A percentile compares a stretch with the other conserved stretches of the same genome.
Evolutionary conservation across 2,888 invertebrate species (phyloP).

Genomic region (Tetranychus piercei): DNA sequence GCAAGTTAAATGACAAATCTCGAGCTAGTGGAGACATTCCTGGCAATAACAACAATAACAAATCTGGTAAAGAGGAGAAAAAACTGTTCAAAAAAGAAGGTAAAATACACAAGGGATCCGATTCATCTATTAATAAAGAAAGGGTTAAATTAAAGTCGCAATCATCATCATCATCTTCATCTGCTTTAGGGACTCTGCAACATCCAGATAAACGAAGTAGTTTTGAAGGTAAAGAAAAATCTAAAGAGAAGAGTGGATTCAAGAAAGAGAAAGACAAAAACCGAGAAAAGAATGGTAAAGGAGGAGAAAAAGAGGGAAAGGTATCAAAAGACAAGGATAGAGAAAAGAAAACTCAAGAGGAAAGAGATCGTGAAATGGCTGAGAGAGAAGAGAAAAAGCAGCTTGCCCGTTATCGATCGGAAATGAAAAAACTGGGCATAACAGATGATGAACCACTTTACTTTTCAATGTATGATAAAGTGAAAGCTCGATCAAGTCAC

Average conservation of each 20-base stretch:
- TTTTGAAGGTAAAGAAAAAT: conserved; percentile 22
- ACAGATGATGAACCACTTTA: conserved; percentile 56
- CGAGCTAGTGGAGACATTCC: background rate
- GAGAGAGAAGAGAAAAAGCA: background rate
- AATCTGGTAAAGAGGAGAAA: conserved; percentile 11
- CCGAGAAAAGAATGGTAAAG: conserved; percentile 15
- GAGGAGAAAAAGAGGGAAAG: conserved; percentile 26
- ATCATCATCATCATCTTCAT: conserved; percentile 2
- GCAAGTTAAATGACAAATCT: conserved; percentile 2
- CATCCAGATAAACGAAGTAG: conserved; percentile 22
- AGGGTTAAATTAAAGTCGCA: background rate
- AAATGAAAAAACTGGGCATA: conserved; percentile 24
- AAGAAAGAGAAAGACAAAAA: conserved; percentile 23
- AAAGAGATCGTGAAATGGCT: conserved; percentile 33
- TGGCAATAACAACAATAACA: background rate
- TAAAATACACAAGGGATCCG: conserved; percentile 6
- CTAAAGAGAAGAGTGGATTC: conserved; percentile 11
- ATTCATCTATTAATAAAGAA: background rate
- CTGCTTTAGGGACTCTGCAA: background rate
- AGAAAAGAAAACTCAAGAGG: conserved; percentile 32
- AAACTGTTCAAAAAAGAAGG: conserved; percentile 11
- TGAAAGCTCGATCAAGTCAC: conserved; percentile 66
- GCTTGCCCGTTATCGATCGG: conserved; percentile 14
- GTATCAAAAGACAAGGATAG: conserved; percentile 25
- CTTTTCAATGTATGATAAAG: conserved; percentile 93